Base-by-base conservation (phyloP, 2,113 vertebrate genomes). In the Rhea pennata region DNA sequence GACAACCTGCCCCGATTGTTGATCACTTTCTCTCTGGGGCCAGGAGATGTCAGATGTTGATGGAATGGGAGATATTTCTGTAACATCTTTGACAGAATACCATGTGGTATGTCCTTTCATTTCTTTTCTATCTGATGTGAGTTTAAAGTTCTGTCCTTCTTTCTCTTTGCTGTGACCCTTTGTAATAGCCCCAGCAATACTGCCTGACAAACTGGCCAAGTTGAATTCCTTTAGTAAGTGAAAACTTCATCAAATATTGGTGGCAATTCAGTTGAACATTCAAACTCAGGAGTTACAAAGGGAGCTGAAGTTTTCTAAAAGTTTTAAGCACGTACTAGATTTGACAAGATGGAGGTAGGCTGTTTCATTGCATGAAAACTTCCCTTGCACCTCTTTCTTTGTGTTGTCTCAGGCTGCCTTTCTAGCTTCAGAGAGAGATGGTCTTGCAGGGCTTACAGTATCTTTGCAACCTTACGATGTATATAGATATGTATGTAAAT, bases 111-210 rank as follows among this genome's bases (percentile, higher is more conserved):
- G 80, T 87, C 31, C 42, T 95, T 95, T 95, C 56, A 92, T 93
- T 65, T 56, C 21, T 78, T 87, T 87, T 72, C 40, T 87, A 42
- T 89, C 62, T 92, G 87, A 89, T 81, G 44, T 42, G 40, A 54
- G 70, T 87, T 92, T 93, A 31, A 95, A 93, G 84, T 85, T 87
- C 77, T 64, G n/a, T 87, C 87, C 81, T 84, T 93, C 65, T 46
- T 72, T 53, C 24, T 72, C 22, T 51, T 71, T 53, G 70, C 48
- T 27, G 26, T 31, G 36, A 53, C 19, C n/a, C 8, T 39, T 53
- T 54, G 50, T 20, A 36, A 12, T 39, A 54, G 50, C 51, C 26
- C 51, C 51, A 54, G 36, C 39, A 70, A 33, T 70, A 29, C 48
- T 21, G 19, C 46, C 50, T 70, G 44, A 46, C 19, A 17, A 73